Evolutionary conservation across 1,140 invertebrate genomes (phyloP).

Genomic region (Marisa cornuarietis): DNA sequence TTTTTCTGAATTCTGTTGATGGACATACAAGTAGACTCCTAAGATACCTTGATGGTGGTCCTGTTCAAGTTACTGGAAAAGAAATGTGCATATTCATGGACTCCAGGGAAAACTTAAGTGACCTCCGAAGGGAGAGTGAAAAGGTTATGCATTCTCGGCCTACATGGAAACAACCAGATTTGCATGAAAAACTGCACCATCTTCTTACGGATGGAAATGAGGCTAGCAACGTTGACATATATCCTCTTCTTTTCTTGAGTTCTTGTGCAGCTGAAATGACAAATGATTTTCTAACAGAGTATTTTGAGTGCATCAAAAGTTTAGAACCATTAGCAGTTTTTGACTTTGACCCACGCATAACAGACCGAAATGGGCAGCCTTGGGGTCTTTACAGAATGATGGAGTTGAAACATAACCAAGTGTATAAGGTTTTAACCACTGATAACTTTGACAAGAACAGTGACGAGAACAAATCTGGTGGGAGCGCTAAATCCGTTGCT

Average conservation of each 20-base stretch:
- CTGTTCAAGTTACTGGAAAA: not conserved
- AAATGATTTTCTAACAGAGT: constrained; percentile 15
- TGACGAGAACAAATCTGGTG: constrained; percentile 14
- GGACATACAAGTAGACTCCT: constrained; percentile 1
- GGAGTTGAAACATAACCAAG: constrained; percentile 12
- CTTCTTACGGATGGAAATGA: constrained; percentile 27
- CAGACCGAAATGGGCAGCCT: constrained; percentile 1
- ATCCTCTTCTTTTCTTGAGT: constrained; percentile 26
- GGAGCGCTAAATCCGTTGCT: constrained; percentile 14
- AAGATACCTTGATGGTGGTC: constrained; percentile 10
- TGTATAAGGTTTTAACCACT: constrained; percentile 30
- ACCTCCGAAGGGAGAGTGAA: constrained; percentile 11
- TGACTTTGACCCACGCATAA: constrained; percentile 29
- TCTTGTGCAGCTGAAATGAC: constrained; percentile 24
- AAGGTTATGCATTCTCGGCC: constrained; percentile 1
- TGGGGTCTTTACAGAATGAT: constrained; percentile 24
- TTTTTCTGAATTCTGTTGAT: constrained; percentile 14
- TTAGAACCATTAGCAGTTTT: constrained; percentile 27
- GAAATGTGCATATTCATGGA: constrained; percentile 15
- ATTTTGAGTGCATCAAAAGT: constrained; percentile 27
- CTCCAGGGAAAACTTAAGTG: constrained; percentile 6
- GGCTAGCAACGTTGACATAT: constrained; percentile 21
- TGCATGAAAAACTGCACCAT: constrained; percentile 27
- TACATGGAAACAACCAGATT: constrained; percentile 1
- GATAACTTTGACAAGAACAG: constrained; percentile 34